Conservation (phyloP, 2,797 vertebrate genomes). For the Anolis apletophallus region DNA sequence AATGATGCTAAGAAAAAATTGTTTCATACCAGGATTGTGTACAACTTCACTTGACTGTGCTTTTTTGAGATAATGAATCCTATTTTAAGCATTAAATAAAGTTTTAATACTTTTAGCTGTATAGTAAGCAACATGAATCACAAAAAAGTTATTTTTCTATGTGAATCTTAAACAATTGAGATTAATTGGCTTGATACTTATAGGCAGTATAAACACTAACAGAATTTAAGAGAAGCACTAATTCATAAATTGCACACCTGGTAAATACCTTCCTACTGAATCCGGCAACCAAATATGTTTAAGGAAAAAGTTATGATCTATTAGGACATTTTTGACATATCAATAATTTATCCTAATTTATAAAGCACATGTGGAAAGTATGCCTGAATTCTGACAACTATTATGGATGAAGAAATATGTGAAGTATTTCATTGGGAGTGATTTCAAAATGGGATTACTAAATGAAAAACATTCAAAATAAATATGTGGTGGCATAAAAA, state of each 20-base stretch:
- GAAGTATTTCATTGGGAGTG: neutral
- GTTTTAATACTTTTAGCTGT: conserved; percentile 28
- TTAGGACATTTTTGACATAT: conserved; percentile 6
- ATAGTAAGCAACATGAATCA: conserved; percentile 46
- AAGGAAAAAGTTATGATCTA: conserved; percentile 25
- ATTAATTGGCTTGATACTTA: conserved; percentile 53
- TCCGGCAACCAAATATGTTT: conserved; percentile 21
- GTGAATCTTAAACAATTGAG: conserved; percentile 30
- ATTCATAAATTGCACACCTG: conserved; percentile 35
- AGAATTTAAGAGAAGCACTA: conserved; percentile 20
- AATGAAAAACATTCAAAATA: neutral
- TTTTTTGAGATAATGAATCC: conserved; percentile 24
- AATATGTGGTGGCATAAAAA: neutral
- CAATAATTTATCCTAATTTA: conserved; percentile 37
- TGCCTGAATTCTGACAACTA: neutral
- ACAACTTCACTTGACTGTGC: conserved; percentile 8
- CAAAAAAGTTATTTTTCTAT: conserved; percentile 53
- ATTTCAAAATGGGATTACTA: neutral
- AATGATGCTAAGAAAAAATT: neutral
- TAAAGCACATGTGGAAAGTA: neutral
- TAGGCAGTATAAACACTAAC: conserved; percentile 31
- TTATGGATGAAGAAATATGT: conserved; percentile 26
- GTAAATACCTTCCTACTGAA: conserved; percentile 28
- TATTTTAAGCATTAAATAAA: conserved; percentile 36
- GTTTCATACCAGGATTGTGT: neutral